phyloP scores from a whole-genome alignment of 1,140 invertebrate genomes.

The Psilanteris sp. region DNA sequence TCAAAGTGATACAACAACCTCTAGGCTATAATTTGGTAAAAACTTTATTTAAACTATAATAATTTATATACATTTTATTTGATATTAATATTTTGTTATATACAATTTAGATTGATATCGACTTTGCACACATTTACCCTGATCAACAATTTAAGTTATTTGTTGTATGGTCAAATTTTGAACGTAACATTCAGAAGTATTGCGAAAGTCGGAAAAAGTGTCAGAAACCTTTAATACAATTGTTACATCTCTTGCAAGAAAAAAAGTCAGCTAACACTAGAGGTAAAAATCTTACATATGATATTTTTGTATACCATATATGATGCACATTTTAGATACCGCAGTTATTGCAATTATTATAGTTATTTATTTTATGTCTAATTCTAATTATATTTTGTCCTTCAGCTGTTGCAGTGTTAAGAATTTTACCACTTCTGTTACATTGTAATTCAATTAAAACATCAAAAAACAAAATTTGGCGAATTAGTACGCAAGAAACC shows the following conservation, averaged over 20 bases:
- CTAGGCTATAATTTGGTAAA: slow-evolving; percentile 25
- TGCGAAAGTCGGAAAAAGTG: not conserved
- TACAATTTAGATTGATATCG: slow-evolving; percentile 21
- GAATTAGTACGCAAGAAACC: slow-evolving; percentile 20
- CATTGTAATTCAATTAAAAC: slow-evolving; percentile 8
- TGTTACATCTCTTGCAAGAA: not conserved
- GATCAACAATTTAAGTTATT: slow-evolving; percentile 11
- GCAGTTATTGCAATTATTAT: too few species aligned
- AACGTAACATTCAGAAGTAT: slow-evolving; percentile 1
- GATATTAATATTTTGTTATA: too few species aligned
- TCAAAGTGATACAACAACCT: slow-evolving; percentile 23
- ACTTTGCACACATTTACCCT: slow-evolving; percentile 23
- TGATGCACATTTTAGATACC: too few species aligned
- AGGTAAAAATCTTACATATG: too few species aligned
- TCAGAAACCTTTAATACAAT: slow-evolving; percentile 5
- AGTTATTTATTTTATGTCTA: too few species aligned
- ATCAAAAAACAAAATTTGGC: not conserved
- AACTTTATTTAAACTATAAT: not conserved
- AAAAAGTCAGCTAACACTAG: not conserved
- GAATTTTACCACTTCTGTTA: slow-evolving; percentile 12
- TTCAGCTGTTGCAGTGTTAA: slow-evolving; percentile 11
- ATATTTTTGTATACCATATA: not conserved
- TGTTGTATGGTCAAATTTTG: slow-evolving; percentile 1
- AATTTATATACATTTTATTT: not conserved
- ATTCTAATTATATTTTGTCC: not conserved